Evolutionary conservation across 2,113 vertebrate genomes (phyloP).

Genomic region (Nansenia antarctica): DNA sequence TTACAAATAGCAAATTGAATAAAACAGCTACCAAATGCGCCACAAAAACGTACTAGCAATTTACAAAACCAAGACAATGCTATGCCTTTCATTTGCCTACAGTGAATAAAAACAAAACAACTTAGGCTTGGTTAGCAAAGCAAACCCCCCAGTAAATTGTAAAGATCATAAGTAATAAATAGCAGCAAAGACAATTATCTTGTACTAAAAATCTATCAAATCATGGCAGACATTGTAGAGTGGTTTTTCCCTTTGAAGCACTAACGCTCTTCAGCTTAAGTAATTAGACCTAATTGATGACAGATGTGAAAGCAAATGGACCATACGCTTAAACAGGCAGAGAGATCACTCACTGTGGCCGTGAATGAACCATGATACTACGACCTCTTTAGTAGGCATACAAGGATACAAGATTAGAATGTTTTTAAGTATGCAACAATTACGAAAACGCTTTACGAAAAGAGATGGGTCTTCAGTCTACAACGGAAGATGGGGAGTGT

Average conservation of each 20-base stretch:
- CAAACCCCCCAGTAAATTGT: not conserved
- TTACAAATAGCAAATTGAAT: no score
- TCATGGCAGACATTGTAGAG: constrained; percentile 30
- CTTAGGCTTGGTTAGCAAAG: not conserved
- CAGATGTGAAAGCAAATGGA: constrained; percentile 60
- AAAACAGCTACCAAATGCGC: no score
- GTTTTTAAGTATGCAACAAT: no score
- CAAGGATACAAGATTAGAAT: no score
- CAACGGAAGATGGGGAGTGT: no score
- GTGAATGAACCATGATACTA: no score
- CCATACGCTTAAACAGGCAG: constrained; percentile 32
- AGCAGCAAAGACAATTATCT: constrained; percentile 32
- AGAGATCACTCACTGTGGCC: constrained; percentile 16
- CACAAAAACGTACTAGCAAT: no score
- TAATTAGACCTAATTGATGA: constrained; percentile 63
- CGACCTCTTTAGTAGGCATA: no score
- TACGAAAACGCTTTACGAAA: no score
- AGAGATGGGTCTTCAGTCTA: no score
- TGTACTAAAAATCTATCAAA: constrained; percentile 40
- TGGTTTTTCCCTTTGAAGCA: constrained; percentile 44
- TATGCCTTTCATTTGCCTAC: not conserved
- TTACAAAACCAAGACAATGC: no score
- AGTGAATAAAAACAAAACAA: not conserved
- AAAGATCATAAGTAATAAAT: not conserved
- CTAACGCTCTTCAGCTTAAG: constrained; percentile 38